A percentile compares a stretch with the other conserved stretches of the same genome.
These are phyloP conservation scores for zebrafish (Danio rerio) DNA, from an alignment of 2,113 vertebrate species.

Conservation along the genomic window DNA sequence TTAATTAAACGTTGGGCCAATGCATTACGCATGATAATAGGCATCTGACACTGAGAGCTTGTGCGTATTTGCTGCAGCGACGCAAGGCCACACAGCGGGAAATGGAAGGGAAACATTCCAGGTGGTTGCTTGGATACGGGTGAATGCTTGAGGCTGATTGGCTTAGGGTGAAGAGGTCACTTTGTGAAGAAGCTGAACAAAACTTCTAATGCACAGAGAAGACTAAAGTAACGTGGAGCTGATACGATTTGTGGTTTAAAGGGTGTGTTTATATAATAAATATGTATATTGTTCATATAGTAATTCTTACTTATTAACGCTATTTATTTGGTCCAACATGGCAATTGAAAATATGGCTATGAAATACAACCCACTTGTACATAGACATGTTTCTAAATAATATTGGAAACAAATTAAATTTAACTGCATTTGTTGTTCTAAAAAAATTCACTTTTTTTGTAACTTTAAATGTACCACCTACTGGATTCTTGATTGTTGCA, in stretches of 20 bases:
- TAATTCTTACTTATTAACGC: too few species aligned
- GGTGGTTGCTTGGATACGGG: conserved; percentile 61
- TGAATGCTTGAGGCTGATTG: conserved; percentile 21
- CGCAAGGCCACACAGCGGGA: conserved; percentile 8
- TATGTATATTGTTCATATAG: too few species aligned
- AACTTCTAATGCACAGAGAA: neutral
- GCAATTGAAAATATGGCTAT: too few species aligned
- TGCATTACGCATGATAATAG: conserved; percentile 34
- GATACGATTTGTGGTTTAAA: neutral
- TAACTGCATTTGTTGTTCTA: too few species aligned
- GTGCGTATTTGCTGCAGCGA: conserved; percentile 1
- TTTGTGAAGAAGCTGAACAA: neutral
- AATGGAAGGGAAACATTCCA: conserved; percentile 48
- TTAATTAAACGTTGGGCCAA: conserved; percentile 40
- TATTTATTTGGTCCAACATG: too few species aligned
- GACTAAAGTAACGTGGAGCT: neutral
- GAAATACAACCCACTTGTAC: too few species aligned
- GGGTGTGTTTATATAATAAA: too few species aligned
- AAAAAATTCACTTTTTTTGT: too few species aligned
- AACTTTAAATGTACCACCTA: too few species aligned
- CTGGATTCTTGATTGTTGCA: too few species aligned
- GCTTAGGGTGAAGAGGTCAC: neutral
- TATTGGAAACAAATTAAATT: too few species aligned
- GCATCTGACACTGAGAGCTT: neutral
- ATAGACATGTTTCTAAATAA: too few species aligned